These are phyloP conservation scores for Cyclargus thomasi DNA, from an alignment of 1,140 invertebrate species.

Conservation along the genomic window DNA sequence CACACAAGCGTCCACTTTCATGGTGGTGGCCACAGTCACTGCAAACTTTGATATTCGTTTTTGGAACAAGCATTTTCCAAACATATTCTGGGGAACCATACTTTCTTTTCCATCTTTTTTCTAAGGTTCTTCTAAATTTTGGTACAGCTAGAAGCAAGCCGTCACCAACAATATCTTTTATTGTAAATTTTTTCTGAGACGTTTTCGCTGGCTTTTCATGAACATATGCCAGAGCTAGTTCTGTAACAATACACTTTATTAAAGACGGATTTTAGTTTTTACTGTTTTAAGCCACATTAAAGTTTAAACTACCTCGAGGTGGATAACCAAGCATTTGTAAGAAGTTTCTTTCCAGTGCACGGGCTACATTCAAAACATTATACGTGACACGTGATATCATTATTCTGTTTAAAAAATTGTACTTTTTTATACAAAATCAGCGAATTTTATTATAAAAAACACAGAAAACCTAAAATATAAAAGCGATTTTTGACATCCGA, in stretches of 20 bases:
- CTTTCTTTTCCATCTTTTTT: slow-evolving; percentile 82
- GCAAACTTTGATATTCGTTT: slow-evolving; percentile 85
- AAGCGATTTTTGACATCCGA: too few relatives aligned
- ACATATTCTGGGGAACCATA: slow-evolving; percentile 80
- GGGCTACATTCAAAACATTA: slow-evolving; percentile 38
- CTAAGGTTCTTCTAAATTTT: slow-evolving; percentile 83
- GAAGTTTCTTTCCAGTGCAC: slow-evolving; percentile 46
- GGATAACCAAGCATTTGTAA: slow-evolving; percentile 50
- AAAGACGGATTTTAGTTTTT: not conserved
- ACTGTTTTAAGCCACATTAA: not conserved
- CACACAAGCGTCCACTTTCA: slow-evolving; percentile 84
- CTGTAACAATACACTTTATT: slow-evolving; percentile 33
- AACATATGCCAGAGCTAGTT: slow-evolving; percentile 49
- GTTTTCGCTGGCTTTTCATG: slow-evolving; percentile 31
- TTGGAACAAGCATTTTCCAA: slow-evolving; percentile 82
- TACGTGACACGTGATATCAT: slow-evolving; percentile 43
- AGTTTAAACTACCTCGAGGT: slow-evolving; percentile 46
- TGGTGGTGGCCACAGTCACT: slow-evolving; percentile 87
- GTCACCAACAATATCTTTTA: slow-evolving; percentile 81
- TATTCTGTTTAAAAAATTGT: too few relatives aligned
- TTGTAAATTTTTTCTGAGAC: slow-evolving; percentile 47
- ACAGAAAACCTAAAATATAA: too few relatives aligned
- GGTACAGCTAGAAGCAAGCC: slow-evolving; percentile 90
- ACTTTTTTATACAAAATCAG: too few relatives aligned
- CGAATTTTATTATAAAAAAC: too few relatives aligned